Evolutionary conservation across 2,113 vertebrate species (phyloP).

Genomic region (Actinemys pallida): DNA sequence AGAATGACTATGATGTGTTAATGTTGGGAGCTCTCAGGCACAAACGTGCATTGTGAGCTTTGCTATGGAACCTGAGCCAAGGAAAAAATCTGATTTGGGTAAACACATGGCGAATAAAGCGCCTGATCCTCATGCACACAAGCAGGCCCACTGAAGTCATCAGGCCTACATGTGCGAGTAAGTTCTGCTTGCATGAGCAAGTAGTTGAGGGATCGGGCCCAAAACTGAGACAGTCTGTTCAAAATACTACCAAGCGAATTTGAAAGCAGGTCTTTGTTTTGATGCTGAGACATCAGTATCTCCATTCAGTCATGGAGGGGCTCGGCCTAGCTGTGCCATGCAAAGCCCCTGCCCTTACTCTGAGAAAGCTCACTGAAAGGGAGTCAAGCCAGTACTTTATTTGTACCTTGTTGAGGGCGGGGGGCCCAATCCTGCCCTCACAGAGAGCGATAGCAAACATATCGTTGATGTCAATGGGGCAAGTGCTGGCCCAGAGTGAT

Average conservation of each 20-base stretch:
- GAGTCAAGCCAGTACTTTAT: not conserved
- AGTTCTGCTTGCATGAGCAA: not conserved
- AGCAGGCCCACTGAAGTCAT: not conserved
- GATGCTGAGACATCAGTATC: fast-evolving
- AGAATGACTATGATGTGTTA: slow-evolving; percentile 7
- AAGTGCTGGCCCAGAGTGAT: slow-evolving; percentile 18
- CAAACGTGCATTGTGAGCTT: slow-evolving; percentile 60
- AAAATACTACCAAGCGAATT: not conserved
- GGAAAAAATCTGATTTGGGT: slow-evolving; percentile 37
- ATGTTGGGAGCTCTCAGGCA: slow-evolving; percentile 15
- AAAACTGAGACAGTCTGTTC: not conserved
- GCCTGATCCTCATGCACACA: not conserved
- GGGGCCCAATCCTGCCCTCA: not conserved
- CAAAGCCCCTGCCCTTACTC: fast-evolving
- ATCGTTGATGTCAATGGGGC: too few species aligned
- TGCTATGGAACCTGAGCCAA: slow-evolving; percentile 20
- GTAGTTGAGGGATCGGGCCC: not conserved
- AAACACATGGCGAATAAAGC: slow-evolving; percentile 16
- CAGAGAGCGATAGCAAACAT: not conserved
- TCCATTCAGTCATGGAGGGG: fast-evolving
- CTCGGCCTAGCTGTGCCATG: fast-evolving
- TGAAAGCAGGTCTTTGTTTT: not conserved
- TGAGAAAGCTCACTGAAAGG: not conserved
- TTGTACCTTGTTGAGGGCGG: not conserved
- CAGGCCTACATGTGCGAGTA: not conserved